Evolutionary conservation across 2,113 vertebrate genomes (phyloP).

Genomic region (Mobula hypostoma): DNA sequence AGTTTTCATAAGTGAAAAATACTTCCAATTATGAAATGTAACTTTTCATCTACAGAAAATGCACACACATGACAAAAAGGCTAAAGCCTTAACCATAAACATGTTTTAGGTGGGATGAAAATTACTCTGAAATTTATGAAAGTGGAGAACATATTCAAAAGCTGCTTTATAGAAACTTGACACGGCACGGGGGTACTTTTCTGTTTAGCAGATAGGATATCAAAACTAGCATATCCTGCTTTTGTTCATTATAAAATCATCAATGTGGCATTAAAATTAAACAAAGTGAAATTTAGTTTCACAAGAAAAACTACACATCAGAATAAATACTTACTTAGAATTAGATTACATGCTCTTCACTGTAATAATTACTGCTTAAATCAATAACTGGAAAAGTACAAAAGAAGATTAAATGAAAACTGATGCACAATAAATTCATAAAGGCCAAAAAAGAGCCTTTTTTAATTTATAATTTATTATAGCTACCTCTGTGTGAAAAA

Average conservation of each 20-base stretch:
- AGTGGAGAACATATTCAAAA: neutral
- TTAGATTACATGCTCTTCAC: neutral
- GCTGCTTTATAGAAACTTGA: neutral
- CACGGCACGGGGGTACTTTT: neutral
- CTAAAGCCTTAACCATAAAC: neutral
- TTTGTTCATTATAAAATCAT: neutral
- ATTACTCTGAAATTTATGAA: neutral
- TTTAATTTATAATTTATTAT: neutral
- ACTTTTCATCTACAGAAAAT: neutral
- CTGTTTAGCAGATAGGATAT: neutral
- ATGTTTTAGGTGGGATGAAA: neutral
- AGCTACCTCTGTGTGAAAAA: neutral
- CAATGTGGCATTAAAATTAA: neutral
- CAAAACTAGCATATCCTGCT: neutral
- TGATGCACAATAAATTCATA: neutral
- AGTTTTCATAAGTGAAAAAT: neutral
- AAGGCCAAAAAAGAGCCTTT: neutral
- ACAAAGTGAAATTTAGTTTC: neutral
- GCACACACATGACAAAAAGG: neutral
- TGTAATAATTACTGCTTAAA: neutral
- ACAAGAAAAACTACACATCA: neutral
- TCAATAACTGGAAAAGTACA: neutral
- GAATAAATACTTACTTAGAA: neutral
- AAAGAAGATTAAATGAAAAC: neutral
- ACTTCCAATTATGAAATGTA: neutral